These are phyloP conservation scores for Antheraea yamamai DNA, from an alignment of 2,888 invertebrate genomes.

Conservation along the genomic window DNA sequence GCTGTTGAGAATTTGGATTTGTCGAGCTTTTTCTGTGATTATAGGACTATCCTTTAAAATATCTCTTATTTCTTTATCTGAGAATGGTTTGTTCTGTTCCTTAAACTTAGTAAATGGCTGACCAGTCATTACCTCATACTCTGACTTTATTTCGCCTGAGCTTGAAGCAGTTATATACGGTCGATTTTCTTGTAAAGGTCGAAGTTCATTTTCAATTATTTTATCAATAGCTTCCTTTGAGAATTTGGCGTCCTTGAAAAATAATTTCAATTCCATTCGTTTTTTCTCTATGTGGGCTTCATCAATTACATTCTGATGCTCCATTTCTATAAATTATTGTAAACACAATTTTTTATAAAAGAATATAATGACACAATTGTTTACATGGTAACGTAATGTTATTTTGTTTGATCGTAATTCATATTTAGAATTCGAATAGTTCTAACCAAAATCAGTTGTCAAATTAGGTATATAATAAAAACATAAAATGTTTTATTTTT, in stretches of 20 bases:
- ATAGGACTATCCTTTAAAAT: conserved; percentile 63
- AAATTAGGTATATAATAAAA: background rate
- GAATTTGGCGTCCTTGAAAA: conserved; percentile 64
- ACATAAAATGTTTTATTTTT: background rate
- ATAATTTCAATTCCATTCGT: conserved; percentile 56
- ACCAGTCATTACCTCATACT: conserved; percentile 74
- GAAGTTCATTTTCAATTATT: conserved; percentile 69
- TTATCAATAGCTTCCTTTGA: conserved; percentile 57
- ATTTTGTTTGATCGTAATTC: conserved; percentile 54
- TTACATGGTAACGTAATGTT: conserved; percentile 43
- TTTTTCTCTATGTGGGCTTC: conserved; percentile 56
- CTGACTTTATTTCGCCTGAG: conserved; percentile 59
- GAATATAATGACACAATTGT: conserved; percentile 34
- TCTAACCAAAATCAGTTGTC: background rate
- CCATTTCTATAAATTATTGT: conserved; percentile 36
- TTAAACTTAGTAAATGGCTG: conserved; percentile 70
- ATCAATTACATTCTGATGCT: conserved; percentile 37
- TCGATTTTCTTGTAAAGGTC: conserved; percentile 46
- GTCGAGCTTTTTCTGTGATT: conserved; percentile 66
- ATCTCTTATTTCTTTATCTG: conserved; percentile 57
- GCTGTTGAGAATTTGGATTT: conserved; percentile 64
- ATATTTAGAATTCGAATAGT: conserved; percentile 27
- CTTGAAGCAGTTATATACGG: conserved; percentile 68
- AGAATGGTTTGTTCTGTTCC: conserved; percentile 58
- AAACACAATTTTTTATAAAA: background rate